A percentile compares a stretch with the other conserved stretches of the same genome.
These are phyloP conservation scores for Euproctis similis DNA, from an alignment of 2,888 invertebrate genomes.

Conservation along the genomic window DNA sequence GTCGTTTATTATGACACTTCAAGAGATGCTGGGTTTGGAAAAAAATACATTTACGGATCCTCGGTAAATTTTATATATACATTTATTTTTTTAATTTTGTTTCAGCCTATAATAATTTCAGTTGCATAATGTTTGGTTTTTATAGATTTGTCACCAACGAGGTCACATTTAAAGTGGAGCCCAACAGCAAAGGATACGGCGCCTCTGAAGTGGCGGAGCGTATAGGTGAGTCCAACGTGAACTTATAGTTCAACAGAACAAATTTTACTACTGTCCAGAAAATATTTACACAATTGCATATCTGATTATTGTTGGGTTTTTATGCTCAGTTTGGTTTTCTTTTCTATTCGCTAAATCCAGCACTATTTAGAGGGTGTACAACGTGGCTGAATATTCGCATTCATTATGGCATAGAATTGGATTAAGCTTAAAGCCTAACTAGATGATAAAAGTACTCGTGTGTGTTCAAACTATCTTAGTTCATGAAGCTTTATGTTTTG, in stretches of 20 bases:
- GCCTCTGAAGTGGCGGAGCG: slow-evolving; percentile 79
- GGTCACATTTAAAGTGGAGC: slow-evolving; percentile 84
- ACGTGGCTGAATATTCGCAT: too few relatives aligned
- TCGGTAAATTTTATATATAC: slow-evolving; percentile 59
- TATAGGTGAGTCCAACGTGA: slow-evolving; percentile 76
- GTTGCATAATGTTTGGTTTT: slow-evolving; percentile 21
- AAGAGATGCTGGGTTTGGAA: slow-evolving; percentile 81
- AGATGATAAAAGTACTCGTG: too few relatives aligned
- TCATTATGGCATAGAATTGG: too few relatives aligned
- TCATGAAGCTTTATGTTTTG: too few relatives aligned
- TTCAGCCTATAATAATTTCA: too few relatives aligned
- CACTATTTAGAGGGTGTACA: too few relatives aligned
- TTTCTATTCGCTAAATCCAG: background rate
- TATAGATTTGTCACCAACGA: slow-evolving; percentile 83
- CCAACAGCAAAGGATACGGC: slow-evolving; percentile 79
- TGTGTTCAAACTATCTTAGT: too few relatives aligned
- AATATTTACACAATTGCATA: background rate
- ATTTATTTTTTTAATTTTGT: slow-evolving; percentile 2
- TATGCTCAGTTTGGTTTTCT: background rate
- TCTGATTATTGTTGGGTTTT: background rate
- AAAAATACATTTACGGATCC: slow-evolving; percentile 78
- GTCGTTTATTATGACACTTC: slow-evolving; percentile 81
- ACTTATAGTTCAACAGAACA: background rate
- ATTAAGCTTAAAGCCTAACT: too few relatives aligned
- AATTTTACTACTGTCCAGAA: too few relatives aligned